Base-by-base conservation (phyloP, 2,888 invertebrate species). In the Clanis bilineata region DNA sequence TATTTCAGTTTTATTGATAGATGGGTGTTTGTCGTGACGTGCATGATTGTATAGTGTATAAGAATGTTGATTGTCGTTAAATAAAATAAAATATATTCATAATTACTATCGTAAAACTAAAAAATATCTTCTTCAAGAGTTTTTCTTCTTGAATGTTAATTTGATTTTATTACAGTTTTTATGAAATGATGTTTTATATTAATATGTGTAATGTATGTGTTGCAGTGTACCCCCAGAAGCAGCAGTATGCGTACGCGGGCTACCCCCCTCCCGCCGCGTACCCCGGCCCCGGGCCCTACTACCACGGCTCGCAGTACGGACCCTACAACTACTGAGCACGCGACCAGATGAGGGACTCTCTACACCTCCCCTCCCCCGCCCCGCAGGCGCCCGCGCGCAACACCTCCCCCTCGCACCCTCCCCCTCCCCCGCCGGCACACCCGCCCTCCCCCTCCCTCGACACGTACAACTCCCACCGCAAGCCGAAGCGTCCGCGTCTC, bases 181-280 rank as follows among this genome's bases (percentile, higher is more conserved):
- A 22, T 44, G 4, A 21, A 21, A 44, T 10, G 1, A 22, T 44
- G 44, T 22, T 7, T 10, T n/a, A n/a, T 47, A 47, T 23, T 23
- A n/a, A n/a, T n/a, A 47, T 47, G 9, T 44, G 18, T 44, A 18
- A 2, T 57, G 7, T 66, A 15, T 25, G 41, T 61, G 58, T 44
- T 92, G 51, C 94, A 97, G 98, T 98, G 77, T 98, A 98, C 92
- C 98, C 98, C 57, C 98, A 98, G 88, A 98, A 98, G 90, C 97
- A 98, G 85, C 97, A 97, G 73, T 97, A 97, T 82, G 97, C 97
- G 15, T 98, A 97, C 85, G 96, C 97, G 58, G 96, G 97, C 62
- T 97, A 97, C 86, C 96, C 97, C 60, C 96, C 96, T 0, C 95
- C 95, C 58, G 95, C 94, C 65, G 96, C 97, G 58, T 97, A 97